Conservation (phyloP, 2,797 vertebrate species). For the Hyperoplus lanceolatus region DNA sequence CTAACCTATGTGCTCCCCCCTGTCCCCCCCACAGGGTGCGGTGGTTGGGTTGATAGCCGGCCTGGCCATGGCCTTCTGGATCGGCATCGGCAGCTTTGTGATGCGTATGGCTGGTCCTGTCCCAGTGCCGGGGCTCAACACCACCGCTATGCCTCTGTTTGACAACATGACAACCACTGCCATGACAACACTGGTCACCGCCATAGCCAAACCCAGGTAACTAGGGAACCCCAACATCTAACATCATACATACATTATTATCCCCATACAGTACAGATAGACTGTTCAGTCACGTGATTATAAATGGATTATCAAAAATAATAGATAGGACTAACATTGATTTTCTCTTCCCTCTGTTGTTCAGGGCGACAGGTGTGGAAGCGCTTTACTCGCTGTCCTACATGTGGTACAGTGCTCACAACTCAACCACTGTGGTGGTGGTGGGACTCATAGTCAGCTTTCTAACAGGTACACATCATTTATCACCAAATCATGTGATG, state of each 20-base stretch:
- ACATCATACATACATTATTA: too few relatives aligned
- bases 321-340: background rate
- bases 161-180: constrained; percentile 82
- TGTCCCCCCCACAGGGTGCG: constrained; percentile 86
- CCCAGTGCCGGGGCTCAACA: constrained; percentile 47
- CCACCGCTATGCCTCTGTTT: constrained; percentile 47
- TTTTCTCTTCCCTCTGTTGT: background rate
- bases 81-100: constrained; percentile 92
- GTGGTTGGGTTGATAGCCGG: constrained; percentile 88
- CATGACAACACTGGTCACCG: constrained; percentile 75
- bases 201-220: constrained; percentile 79
- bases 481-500: too few relatives aligned
- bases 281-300: background rate
- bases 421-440: constrained; percentile 92
- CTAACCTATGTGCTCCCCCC: background rate
- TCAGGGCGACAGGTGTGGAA: constrained; percentile 88
- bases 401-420: constrained; percentile 98
- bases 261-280: background rate
- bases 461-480: constrained; percentile 86
- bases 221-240: background rate
- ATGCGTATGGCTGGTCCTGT: background rate
- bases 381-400: constrained; percentile 94
- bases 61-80: constrained; percentile 96
- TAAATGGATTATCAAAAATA: background rate
- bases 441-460: constrained; percentile 94